These are phyloP conservation scores for Alcedo atthis DNA, from an alignment of 2,797 vertebrate species.

Conservation along the genomic window DNA sequence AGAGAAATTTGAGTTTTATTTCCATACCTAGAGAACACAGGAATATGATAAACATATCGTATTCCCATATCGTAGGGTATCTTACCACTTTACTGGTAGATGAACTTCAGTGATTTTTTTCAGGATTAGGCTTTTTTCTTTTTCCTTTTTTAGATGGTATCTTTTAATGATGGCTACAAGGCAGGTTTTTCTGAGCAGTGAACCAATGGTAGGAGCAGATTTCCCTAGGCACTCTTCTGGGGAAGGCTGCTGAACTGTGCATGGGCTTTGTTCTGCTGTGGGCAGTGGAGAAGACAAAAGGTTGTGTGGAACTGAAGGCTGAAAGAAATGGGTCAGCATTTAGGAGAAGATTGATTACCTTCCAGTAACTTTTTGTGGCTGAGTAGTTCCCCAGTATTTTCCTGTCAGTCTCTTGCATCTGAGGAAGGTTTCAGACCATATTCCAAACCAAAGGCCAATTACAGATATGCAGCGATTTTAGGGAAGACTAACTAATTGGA, in stretches of 20 bases:
- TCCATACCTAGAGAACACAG: not conserved
- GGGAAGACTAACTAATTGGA: not conserved
- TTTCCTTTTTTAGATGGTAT: not conserved
- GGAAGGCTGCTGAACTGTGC: not conserved
- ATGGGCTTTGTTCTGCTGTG: not conserved
- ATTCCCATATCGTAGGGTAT: not conserved
- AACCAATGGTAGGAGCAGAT: not conserved
- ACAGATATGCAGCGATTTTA: not conserved
- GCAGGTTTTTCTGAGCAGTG: not conserved
- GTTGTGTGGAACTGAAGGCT: slow-evolving; percentile 1
- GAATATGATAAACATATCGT: not conserved
- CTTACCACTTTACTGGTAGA: not conserved
- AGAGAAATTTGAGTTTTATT: not conserved
- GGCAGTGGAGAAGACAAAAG: slow-evolving; percentile 40
- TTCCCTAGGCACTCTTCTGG: not conserved
- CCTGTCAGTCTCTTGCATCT: not conserved
- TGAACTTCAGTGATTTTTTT: not conserved
- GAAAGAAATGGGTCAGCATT: not conserved
- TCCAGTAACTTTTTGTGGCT: not conserved
- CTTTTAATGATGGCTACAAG: not conserved
- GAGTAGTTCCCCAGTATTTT: slow-evolving; percentile 1
- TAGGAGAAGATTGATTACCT: slow-evolving; percentile 52
- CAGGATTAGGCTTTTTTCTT: not conserved
- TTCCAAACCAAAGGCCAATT: not conserved
- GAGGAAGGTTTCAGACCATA: not conserved